Conservation (phyloP, 2,888 invertebrate genomes). For the Cataglyphis cursor region DNA sequence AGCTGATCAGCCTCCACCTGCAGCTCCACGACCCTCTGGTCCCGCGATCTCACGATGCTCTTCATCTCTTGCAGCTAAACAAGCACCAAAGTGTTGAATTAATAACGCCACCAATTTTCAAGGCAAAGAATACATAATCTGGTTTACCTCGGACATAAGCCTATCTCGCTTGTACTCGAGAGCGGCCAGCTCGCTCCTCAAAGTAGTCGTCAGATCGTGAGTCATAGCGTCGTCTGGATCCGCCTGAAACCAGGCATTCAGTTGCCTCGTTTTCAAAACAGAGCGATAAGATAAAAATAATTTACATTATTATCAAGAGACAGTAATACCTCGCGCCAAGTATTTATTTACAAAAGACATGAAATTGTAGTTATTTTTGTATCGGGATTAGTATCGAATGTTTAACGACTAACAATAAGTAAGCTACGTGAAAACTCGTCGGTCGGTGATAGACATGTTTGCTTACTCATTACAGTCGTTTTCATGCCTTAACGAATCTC, state of each 20-base stretch:
- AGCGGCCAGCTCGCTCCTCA: constrained; percentile 94
- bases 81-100: constrained; percentile 62
- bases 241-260: constrained; percentile 79
- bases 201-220: constrained; percentile 91
- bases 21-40: constrained; percentile 92
- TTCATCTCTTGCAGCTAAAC: constrained; percentile 91
- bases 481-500: background rate
- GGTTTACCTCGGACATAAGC: constrained; percentile 91
- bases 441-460: background rate
- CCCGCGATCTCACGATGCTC: constrained; percentile 91
- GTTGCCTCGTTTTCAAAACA: background rate
- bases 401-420: background rate
- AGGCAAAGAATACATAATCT: constrained; percentile 26
- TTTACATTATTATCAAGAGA: background rate
- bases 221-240: constrained; percentile 84
- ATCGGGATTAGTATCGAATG: background rate
- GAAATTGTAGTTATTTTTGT: background rate
- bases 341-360: background rate
- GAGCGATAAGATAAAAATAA: background rate
- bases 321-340: too few species aligned
- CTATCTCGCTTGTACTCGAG: constrained; percentile 95
- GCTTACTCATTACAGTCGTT: background rate
- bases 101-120: constrained; percentile 30
- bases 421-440: background rate
- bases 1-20: constrained; percentile 94